A percentile compares a stretch with the other conserved stretches of the same genome.
phyloP scores from a whole-genome alignment of 1,140 invertebrate species.

The Meloidogyne floridensis region DNA sequence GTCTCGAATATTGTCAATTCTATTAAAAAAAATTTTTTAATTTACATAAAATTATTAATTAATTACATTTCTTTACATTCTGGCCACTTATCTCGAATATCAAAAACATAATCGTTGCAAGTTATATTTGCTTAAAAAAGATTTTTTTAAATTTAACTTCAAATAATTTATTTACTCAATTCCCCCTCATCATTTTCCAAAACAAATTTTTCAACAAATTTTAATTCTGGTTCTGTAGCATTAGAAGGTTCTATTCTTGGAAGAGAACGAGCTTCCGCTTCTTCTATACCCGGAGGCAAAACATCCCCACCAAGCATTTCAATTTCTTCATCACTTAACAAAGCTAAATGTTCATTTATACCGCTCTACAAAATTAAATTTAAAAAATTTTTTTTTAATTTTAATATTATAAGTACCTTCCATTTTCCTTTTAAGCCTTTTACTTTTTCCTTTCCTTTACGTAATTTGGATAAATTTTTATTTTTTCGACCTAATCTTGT shows the following conservation, averaged over 20 bases:
- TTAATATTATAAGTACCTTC: background rate
- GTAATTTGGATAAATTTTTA: background rate
- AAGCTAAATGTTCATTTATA: background rate
- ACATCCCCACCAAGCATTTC: background rate
- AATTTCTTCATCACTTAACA: conserved; percentile 7
- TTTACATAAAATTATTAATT: background rate
- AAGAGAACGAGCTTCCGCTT: background rate
- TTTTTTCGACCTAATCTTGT: conserved; percentile 3
- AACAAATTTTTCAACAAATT: background rate
- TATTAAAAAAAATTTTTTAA: background rate
- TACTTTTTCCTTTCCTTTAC: background rate
- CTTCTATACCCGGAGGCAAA: background rate
- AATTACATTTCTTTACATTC: conserved; percentile 18
- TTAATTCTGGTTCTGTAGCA: background rate
- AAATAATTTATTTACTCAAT: background rate
- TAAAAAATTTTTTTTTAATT: background rate
- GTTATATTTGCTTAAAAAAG: background rate
- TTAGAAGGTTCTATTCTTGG: background rate
- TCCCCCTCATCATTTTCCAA: background rate
- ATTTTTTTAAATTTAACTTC: background rate
- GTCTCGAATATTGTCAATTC: conserved; percentile 21
- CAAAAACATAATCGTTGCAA: conserved; percentile 20
- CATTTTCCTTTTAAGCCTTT: background rate
- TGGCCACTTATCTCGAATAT: conserved; percentile 30
- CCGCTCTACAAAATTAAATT: background rate